phyloP scores from a whole-genome alignment of 1,140 invertebrate species.

The Teleogryllus occipitalis region DNA sequence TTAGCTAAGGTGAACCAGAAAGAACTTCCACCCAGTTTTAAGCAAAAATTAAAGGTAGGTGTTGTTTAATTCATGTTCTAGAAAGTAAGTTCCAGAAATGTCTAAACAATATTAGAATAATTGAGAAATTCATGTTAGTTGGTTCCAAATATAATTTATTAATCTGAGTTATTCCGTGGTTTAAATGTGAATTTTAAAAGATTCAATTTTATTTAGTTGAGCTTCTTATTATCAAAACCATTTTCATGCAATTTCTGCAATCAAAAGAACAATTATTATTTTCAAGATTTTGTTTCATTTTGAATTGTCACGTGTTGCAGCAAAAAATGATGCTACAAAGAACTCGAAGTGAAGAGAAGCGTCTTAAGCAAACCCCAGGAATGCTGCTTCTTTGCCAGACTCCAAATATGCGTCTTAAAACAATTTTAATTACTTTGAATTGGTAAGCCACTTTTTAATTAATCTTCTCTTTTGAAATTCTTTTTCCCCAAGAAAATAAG shows the following conservation, averaged over 20 bases:
- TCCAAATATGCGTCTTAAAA: constrained; percentile 74
- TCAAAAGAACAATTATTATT: neutral
- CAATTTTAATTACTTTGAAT: constrained; percentile 48
- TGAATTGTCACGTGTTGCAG: constrained; percentile 28
- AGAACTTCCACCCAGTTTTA: constrained; percentile 61
- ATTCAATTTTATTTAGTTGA: neutral
- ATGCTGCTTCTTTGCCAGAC: constrained; percentile 66
- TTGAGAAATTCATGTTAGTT: neutral
- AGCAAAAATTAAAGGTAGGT: constrained; percentile 50
- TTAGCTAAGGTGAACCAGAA: constrained; percentile 69
- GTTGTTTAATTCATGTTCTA: neutral
- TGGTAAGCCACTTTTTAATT: constrained; percentile 37
- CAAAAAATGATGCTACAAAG: constrained; percentile 59
- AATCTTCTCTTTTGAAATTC: no score
- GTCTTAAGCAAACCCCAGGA: constrained; percentile 50
- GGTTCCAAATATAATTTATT: neutral
- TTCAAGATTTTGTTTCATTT: neutral
- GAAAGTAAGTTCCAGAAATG: no score
- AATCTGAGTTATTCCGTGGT: neutral
- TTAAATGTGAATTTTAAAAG: neutral
- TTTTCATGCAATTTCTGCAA: neutral
- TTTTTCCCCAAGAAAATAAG: no score
- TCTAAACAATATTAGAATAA: neutral
- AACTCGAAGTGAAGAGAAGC: constrained; percentile 50
- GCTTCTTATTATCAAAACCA: neutral